A percentile compares a stretch with the other conserved stretches of the same genome.
Evolutionary conservation across 2,113 vertebrate species (phyloP).

Genomic region (Eira barbara): DNA sequence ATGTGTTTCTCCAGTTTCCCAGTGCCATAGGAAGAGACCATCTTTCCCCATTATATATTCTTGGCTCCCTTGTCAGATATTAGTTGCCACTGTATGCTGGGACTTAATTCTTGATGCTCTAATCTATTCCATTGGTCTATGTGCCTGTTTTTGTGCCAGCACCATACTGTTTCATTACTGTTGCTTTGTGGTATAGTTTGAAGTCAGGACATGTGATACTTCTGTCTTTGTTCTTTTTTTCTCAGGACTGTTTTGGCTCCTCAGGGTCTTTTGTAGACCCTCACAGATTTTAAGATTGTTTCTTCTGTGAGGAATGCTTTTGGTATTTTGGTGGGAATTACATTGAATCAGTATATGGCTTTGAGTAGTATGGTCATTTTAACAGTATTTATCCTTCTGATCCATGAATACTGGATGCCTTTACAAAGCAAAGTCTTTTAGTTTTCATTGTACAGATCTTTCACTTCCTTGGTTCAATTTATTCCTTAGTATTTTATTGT

Average conservation of each 20-base stretch:
- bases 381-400: background rate
- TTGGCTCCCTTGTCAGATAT: background rate
- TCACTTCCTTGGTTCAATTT: background rate
- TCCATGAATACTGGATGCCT: background rate
- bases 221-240: background rate
- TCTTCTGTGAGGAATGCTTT: background rate
- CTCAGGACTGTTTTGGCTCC: background rate
- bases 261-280: background rate
- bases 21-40: background rate
- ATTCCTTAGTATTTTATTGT: background rate
- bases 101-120: background rate
- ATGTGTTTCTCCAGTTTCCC: background rate
- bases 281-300: background rate
- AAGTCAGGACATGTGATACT: background rate
- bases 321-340: background rate
- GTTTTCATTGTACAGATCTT: background rate
- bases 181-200: background rate
- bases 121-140: background rate
- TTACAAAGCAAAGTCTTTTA: background rate
- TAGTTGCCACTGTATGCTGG: background rate
- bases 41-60: background rate
- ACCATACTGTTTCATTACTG: background rate
- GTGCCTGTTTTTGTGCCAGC: background rate
- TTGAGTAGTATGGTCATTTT: background rate
- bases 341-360: background rate